Percentiles rank a stretch among this genome's conserved stretches.
Evolutionary conservation across 1,140 invertebrate genomes (phyloP).

Genomic region (Phortica variegata): DNA sequence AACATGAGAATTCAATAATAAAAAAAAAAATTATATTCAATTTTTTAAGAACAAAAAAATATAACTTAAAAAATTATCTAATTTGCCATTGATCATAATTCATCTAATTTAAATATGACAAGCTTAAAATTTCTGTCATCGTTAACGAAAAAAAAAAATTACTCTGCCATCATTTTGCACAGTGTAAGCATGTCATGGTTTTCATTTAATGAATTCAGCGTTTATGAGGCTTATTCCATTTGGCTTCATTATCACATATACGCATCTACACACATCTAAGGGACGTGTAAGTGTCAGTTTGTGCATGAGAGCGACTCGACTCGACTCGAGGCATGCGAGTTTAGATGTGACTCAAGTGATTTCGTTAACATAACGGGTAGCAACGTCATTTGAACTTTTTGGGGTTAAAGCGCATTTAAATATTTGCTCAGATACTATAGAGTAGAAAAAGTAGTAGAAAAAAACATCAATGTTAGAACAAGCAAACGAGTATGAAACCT

Average conservation of each 20-base stretch:
- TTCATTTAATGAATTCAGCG: constrained; percentile 50
- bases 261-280: not conserved
- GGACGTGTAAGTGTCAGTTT: constrained; percentile 6
- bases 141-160: no score
- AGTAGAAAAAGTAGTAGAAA: no score
- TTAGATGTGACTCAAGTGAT: constrained; percentile 9
- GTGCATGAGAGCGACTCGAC: no score
- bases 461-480: no score
- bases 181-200: constrained; percentile 36
- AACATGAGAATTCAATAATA: no score
- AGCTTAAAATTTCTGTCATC: no score
- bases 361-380: constrained; percentile 6
- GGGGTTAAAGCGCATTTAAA: constrained; percentile 18
- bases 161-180: not conserved
- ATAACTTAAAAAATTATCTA: no score
- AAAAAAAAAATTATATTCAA: no score
- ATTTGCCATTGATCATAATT: no score
- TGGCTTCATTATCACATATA: constrained; percentile 44
- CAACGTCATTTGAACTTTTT: constrained; percentile 28
- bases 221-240: constrained; percentile 56
- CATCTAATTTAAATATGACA: no score
- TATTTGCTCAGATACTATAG: constrained; percentile 21
- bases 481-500: no score
- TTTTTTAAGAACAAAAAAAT: no score
- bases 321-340: constrained; percentile 2